Base-by-base conservation (phyloP, 2,797 vertebrate genomes). In the Sebastes iracundus region DNA sequence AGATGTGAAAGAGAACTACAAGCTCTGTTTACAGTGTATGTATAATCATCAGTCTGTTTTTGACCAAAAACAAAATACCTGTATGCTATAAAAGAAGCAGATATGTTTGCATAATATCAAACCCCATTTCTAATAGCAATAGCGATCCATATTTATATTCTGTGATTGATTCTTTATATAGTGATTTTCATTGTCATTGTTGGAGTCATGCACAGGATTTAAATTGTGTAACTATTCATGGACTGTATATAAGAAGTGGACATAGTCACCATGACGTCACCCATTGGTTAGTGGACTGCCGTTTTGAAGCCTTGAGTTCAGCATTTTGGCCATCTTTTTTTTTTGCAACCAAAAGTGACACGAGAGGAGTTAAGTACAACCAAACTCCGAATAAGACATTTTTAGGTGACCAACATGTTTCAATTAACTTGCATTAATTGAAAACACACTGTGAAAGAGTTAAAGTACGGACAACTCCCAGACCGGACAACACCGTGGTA, bases 301-400 rank as follows among this genome's bases (percentile, higher is more conserved):
- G 13, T 42, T 42, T 42, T 42, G 38, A 42, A 42, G 38, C 38
- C 38, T 42, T 5, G 38, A 42, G 13, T 16, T 42, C 38, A 16
- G 14, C 38, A 42, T 42, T 42, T 42, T 42, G 38, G 2, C 38
- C 38, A 42, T 42, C 14, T 42, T 42, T 0, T 6, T 42, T 16
- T 42, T 42, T 42, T 42, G 38, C 38, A 42, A 42, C 38, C 38
- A 42, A 7, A 42, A 16, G 38, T 42, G 6, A 42, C 38, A 42
- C 38, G 38, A 16, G 38, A 42, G 38, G 13, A 42, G 38, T 16
- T 42, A 42, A 42, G 38, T 42, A 42, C 38, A 42, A 42, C 38
- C 0, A 0, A 42, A 42, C 2, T 0, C 38, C 0, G 38, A 42
- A 42, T 42, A 6, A 42, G 38, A 42, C 38, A 42, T 16, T 42